Evolutionary conservation across 1,140 invertebrate species (phyloP), one percentile per base, ranked within the genome.

Genomic region (Conopomorpha cramerella): DNA sequence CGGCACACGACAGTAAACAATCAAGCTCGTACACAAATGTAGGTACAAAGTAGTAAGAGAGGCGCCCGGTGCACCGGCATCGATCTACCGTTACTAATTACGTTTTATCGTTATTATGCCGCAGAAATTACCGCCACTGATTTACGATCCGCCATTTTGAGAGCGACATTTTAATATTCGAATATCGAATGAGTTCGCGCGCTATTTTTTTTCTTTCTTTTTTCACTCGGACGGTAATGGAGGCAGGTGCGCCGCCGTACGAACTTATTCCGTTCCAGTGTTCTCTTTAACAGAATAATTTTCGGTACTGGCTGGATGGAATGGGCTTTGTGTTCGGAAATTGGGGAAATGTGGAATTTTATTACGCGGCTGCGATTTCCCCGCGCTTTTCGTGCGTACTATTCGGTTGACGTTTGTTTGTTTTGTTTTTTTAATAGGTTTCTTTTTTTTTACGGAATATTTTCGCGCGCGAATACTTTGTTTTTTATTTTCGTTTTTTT

Each of bases 131-230:
- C 63, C 41, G 51, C 44, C 46, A 48, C 51, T 67, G 63, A 74
- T 74, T 74, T 70, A 71, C 51, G 51, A 49, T 42, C 45, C 41
- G 66, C 66, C 64, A 70, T 71, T 63, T 64, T 58, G 57, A 33
- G 39, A 36, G 55, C 53, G 61, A 66, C 61, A 63, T 65, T 67
- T 67, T 65, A 63, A 65, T 49, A 45, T 49, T 34, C 40, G 37
- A 32, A 32, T 32, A 32, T 32, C 30, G 30, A 49, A 49, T 63
- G 57, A 52, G 50, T 57, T 55, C 44, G 55, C 50, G 53, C 51
- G 50, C 39, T 4, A 16, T 12, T 61, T 60, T 59, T 63, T 60
- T 19, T 16, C 19, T 29, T 52, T 38, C 42, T 34, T 60, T 63
- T 66, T 66, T 55, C 51, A 55, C 58, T 56, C 47, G 54, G 55